phyloP scores from a whole-genome alignment of 2,888 invertebrate species.

The Ophonus ardosiacus region DNA sequence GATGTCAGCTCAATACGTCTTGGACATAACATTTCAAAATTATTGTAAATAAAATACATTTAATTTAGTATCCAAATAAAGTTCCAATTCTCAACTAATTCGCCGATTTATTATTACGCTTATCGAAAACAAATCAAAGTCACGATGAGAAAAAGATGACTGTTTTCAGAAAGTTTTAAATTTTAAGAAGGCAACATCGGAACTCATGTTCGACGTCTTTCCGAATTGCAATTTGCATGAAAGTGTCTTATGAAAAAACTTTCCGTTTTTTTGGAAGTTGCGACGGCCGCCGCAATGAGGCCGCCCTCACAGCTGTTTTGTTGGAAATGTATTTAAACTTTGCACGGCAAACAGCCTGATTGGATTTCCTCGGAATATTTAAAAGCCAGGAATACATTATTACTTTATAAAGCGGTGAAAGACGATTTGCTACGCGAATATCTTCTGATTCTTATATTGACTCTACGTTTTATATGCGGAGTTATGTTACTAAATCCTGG shows the following conservation, averaged over 20 bases:
- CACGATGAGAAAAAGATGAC: constrained; percentile 33
- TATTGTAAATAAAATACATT: too few relatives aligned
- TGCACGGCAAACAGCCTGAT: constrained; percentile 27
- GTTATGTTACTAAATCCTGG: background rate
- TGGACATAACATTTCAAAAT: too few relatives aligned
- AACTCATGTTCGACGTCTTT: constrained; percentile 22
- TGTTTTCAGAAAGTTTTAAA: constrained; percentile 43
- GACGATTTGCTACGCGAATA: constrained; percentile 10
- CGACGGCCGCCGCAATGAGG: background rate
- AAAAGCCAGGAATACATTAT: constrained; percentile 32
- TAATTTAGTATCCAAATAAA: too few relatives aligned
- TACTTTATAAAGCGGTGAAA: constrained; percentile 10
- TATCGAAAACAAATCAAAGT: constrained; percentile 5
- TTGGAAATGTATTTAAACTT: constrained; percentile 51
- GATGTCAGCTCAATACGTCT: too few relatives aligned
- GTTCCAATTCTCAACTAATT: too few relatives aligned
- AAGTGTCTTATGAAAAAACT: constrained; percentile 54
- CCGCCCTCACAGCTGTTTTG: constrained; percentile 30
- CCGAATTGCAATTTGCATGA: constrained; percentile 54
- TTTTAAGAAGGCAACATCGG: constrained; percentile 30
- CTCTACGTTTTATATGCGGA: constrained; percentile 7
- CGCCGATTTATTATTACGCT: background rate
- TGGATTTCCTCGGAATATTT: constrained; percentile 36
- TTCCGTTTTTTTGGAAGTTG: constrained; percentile 36
- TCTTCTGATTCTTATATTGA: constrained; percentile 22